Evolutionary conservation across 2,888 invertebrate genomes (phyloP), one percentile per base, ranked within the genome.

Genomic region (Unio delphinus): DNA sequence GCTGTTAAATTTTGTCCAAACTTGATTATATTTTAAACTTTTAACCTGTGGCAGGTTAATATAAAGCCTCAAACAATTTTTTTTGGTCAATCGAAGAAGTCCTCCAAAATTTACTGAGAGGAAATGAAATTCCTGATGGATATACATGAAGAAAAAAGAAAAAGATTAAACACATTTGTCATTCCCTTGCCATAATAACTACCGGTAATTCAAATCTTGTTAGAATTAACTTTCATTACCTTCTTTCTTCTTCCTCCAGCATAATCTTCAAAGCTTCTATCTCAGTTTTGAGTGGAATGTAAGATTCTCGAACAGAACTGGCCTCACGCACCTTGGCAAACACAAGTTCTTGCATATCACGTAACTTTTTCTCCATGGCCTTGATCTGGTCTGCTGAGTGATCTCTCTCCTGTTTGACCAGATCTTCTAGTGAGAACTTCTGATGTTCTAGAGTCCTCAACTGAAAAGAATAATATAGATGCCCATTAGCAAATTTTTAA

Each of bases 161-260:
- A 45, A 45, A 15, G 45, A 45, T 15, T 45, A 45, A 11, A 45
- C 2, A 11, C 15, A 45, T 45, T 45, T 45, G 3, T 15, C 3
- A 15, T 45, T 45, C 11, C 45, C 11, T 15, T 45, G 1, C 45
- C 45, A 15, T 45, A 45, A 11, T 45, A 15, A 45, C 45, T 15
- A n/a, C n/a, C n/a, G n/a, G n/a, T n/a, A 15, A 45, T 15, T 45
- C 15, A 45, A 11, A 45, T 45, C 15, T 3, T 15, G 8, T 45
- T 45, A 2, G n/a, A 26, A 20, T 28, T 3, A 20, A 28, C 23
- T 45, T 45, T 28, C 59, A 68, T 45, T 64, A 88, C 89, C 87
- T 84, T 64, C 73, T 80, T 67, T 89, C 89, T 67, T 89, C 89
- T 61, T 88, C 88, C 56, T 87, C 87, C 54, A 89, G 75, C 54